Evolutionary conservation across 1,140 invertebrate species (phyloP).

Genomic region (Zaprionus ghesquierei): DNA sequence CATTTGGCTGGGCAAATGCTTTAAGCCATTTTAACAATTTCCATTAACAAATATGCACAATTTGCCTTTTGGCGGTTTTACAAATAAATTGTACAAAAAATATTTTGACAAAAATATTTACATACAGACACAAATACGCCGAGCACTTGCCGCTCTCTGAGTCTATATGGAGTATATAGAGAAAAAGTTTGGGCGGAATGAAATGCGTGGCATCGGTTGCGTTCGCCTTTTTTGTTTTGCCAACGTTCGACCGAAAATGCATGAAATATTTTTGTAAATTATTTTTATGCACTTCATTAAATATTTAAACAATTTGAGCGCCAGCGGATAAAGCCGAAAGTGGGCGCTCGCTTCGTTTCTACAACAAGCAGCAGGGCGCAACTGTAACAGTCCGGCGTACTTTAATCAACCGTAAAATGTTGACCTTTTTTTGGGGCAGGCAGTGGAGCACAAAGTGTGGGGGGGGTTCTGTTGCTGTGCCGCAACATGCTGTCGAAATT

Average conservation of each 20-base stretch:
- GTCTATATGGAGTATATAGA: not conserved
- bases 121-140: too few relatives aligned
- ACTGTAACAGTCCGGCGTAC: slow-evolving; percentile 56
- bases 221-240: slow-evolving; percentile 54
- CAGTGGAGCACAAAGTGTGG: not conserved
- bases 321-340: slow-evolving; percentile 9
- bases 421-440: slow-evolving; percentile 62
- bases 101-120: slow-evolving; percentile 72
- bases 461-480: slow-evolving; percentile 23
- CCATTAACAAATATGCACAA: slow-evolving; percentile 80
- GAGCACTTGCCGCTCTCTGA: not conserved
- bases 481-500: slow-evolving; percentile 76
- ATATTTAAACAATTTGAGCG: slow-evolving; percentile 75
- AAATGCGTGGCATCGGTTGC: slow-evolving; percentile 24
- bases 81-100: slow-evolving; percentile 72
- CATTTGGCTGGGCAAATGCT: slow-evolving; percentile 68
- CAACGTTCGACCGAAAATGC: slow-evolving; percentile 65
- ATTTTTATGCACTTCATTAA: slow-evolving; percentile 82
- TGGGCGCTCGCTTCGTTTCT: too few relatives aligned
- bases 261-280: slow-evolving; percentile 80
- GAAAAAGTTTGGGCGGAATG: slow-evolving; percentile 26
- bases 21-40: slow-evolving; percentile 78
- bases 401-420: slow-evolving; percentile 81
- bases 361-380: too few relatives aligned
- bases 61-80: slow-evolving; percentile 78